phyloP scores from a whole-genome alignment of 2,888 invertebrate genomes.

The Sarcophaga rosellei region DNA sequence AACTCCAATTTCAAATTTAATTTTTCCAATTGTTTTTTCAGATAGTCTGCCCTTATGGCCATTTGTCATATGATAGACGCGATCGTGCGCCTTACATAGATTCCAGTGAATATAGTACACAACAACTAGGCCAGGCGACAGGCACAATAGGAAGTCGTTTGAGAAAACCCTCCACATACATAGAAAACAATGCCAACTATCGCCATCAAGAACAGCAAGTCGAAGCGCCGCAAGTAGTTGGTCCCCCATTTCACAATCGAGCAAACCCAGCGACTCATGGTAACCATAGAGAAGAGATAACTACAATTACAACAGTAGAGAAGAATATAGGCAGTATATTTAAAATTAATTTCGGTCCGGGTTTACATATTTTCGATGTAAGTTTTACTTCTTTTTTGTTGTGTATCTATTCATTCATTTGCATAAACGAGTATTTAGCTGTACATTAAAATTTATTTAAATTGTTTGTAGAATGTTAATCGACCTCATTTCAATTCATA shows the following conservation, averaged over 20 bases:
- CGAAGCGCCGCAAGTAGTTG: not conserved
- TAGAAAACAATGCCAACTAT: slow-evolving; percentile 23
- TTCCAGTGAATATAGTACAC: slow-evolving; percentile 66
- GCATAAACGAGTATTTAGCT: not conserved
- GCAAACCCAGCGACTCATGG: not conserved
- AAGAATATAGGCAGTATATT: slow-evolving; percentile 53
- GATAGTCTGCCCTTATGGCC: slow-evolving; percentile 76
- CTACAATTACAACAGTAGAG: slow-evolving; percentile 21
- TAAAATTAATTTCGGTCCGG: slow-evolving; percentile 45
- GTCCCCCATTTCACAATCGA: not conserved
- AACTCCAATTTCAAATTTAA: no score
- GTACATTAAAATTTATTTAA: not conserved
- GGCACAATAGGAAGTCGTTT: slow-evolving; percentile 20
- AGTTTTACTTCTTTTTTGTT: slow-evolving; percentile 11
- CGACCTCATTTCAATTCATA: slow-evolving; percentile 46
- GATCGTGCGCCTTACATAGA: slow-evolving; percentile 67
- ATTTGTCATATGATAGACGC: slow-evolving; percentile 71
- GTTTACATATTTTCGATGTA: slow-evolving; percentile 60
- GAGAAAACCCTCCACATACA: slow-evolving; percentile 58
- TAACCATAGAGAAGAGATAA: not conserved
- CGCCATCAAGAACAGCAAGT: not conserved
- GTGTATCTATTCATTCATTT: not conserved
- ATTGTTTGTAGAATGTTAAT: slow-evolving; percentile 52
- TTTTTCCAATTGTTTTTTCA: slow-evolving; percentile 52
- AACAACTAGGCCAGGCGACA: slow-evolving; percentile 68